Base-by-base conservation (phyloP, 2,888 invertebrate genomes). In the Lepidochrysops patricia region DNA sequence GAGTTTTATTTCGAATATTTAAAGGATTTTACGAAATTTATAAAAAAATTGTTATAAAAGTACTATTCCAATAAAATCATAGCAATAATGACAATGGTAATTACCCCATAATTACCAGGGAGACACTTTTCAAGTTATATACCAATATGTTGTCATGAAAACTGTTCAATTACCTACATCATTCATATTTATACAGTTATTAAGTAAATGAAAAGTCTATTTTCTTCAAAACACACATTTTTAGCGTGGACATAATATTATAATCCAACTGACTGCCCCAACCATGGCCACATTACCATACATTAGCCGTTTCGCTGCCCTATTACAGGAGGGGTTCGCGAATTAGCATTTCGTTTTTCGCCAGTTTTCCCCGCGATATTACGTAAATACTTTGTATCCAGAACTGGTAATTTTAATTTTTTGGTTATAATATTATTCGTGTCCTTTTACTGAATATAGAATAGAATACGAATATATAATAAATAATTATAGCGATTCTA, bases 271-370 rank as follows among this genome's bases (percentile, higher is more conserved):
- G 43, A 9, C 19, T 64, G 63, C 63, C 66, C 68, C 66, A 70
- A 68, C 60, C 61, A 63, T 64, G 61, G 62, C 64, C 63, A 61
- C 58, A 68, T 71, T 69, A 64, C 64, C 68, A 70, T 70, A 70
- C 65, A 66, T 69, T 71, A 66, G 65, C 66, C 65, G 63, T 68
- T 67, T 57, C 58, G 69, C 67, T 65, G 68, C 66, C 68, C 67
- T 65, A 66, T 70, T 68, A 67, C 69, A 68, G 68, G 66, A 68
- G 66, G 69, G 68, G 66, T 66, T 61, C 63, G 62, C 62, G 64
- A 68, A 67, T 70, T 69, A 70, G 65, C 68, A 68, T 68, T 64
- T 65, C 58, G 63, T 64, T 60, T 60, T 37, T 49, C 50, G 29
- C 19, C 37, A 50, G 43, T 52, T 60, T 62, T 58, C 52, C 57